Evolutionary conservation across 2,888 invertebrate genomes (phyloP), one percentile per base, ranked within the genome.

Genomic region (Hydroisotoma schaefferi): DNA sequence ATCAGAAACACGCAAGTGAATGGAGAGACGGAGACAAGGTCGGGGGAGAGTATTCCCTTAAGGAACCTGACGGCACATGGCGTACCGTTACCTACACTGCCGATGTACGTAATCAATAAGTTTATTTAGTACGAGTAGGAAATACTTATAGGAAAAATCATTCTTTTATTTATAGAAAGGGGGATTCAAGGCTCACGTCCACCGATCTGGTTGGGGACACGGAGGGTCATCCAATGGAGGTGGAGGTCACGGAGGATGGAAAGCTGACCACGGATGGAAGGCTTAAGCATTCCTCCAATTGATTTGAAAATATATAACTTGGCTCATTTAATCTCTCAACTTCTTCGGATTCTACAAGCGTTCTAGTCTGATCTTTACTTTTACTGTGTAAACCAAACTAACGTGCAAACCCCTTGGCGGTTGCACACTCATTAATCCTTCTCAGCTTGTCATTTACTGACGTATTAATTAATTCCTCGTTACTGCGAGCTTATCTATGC

Each of bases 11-110:
- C 27, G 57, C 51, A n/a, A 40, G 29, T 4, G 58, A 66, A 54
- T 66, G 66, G 66, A 25, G 66, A 8, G 66, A 66, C 51, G 66
- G 66, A 20, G 56, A 66, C 44, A 57, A 55, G 53, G 66, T 66
- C 20, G 59, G 52, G 27, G 51, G 44, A 40, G 49, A 40, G 40
- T 62, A 22, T 46, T 57, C 29, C n/a, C 20, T 52, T 8, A 37
- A 15, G 23, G 62, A 61, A 43, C 59, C 55, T 46, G 55, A 56
- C 55, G 63, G 63, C 37, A 43, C 28, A 20, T 51, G 59, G 37
- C 26, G 65, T 6, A 61, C 61, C 26, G 65, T 61, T 25, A 55
- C 28, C 28, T 59, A 57, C 25, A 43, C 54, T 18, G 61, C n/a
- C n/a, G n/a, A n/a, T n/a, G n/a, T 8, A 33, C 15, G 12, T 10